phyloP scores from a whole-genome alignment of 35 echinoderm and acorn worm species.

The Apostichopus parvimensis region DNA sequence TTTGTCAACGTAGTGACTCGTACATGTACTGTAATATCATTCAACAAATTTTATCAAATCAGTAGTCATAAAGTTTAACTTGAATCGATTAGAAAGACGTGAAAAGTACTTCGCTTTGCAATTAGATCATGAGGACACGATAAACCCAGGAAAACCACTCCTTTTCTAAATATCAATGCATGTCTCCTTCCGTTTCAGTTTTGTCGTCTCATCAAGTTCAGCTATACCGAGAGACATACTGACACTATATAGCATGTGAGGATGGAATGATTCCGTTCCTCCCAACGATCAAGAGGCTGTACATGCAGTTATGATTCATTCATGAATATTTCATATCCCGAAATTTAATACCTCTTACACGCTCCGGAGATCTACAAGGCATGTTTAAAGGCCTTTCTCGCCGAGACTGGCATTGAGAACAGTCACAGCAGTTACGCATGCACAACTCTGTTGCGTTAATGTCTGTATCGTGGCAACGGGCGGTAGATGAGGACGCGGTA shows the following conservation, averaged over 20 bases:
- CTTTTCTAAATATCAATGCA: neutral
- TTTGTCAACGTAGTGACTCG: too few relatives aligned
- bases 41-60: too few relatives aligned
- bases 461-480: conserved; percentile 6
- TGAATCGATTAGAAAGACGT: too few relatives aligned
- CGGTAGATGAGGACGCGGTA: neutral
- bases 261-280: neutral
- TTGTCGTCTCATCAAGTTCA: neutral
- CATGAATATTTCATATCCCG: conserved; percentile 22
- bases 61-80: too few relatives aligned
- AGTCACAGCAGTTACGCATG: neutral
- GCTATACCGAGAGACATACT: neutral
- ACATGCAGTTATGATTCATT: neutral
- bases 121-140: neutral
- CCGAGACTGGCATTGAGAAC: neutral
- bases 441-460: conserved; percentile 25
- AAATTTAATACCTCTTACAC: conserved; percentile 15
- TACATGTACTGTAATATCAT: too few relatives aligned
- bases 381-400: neutral
- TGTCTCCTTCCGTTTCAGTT: neutral
- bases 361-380: neutral
- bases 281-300: neutral
- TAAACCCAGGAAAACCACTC: neutral
- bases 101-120: too few relatives aligned
- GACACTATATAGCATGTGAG: neutral